Conservation (phyloP, 2,113 vertebrate genomes). For the Sialia sialis region DNA sequence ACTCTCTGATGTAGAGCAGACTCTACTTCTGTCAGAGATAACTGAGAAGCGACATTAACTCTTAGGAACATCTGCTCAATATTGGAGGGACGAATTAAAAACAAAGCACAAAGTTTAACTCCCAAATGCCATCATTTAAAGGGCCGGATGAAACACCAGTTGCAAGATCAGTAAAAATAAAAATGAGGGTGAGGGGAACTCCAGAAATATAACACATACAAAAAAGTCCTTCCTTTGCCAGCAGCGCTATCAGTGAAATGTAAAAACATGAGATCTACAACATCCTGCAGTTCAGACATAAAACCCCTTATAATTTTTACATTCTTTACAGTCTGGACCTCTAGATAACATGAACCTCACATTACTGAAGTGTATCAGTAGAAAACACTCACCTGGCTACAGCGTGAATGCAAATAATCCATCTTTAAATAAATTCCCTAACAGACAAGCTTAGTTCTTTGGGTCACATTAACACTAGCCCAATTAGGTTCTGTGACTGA, state of each 20-base stretch:
- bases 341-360: neutral
- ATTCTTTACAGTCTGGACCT: neutral
- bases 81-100: neutral
- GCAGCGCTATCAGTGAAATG: neutral
- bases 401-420: neutral
- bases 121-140: neutral
- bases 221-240: neutral
- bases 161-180: neutral
- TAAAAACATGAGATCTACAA: neutral
- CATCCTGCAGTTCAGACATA: neutral
- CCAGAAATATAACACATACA: neutral
- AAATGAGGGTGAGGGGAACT: rapidly evolving
- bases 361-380: neutral
- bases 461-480: neutral
- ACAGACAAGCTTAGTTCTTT: neutral
- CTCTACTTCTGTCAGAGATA: constrained; percentile 66
- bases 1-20: constrained; percentile 68
- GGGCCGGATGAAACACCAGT: neutral
- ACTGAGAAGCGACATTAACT: constrained; percentile 62
- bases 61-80: constrained; percentile 62
- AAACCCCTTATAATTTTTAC: neutral
- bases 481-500: neutral
- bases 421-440: neutral
- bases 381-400: neutral
- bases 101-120: neutral